phyloP scores from a whole-genome alignment of 2,888 invertebrate species.

The Zonitis immaculata region DNA sequence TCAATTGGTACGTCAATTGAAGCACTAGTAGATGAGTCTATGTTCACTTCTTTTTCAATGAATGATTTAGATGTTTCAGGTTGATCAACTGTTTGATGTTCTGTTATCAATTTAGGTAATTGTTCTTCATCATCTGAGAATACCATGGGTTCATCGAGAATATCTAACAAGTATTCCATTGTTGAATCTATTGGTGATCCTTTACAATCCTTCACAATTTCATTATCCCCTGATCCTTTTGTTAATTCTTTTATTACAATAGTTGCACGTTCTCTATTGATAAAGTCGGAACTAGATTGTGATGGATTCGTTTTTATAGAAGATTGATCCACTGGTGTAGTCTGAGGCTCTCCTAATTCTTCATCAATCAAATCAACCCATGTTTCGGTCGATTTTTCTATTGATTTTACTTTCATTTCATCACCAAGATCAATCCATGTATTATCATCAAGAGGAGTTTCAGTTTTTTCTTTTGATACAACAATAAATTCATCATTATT shows the following conservation, averaged over 20 bases:
- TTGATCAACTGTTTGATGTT: not conserved
- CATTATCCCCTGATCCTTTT: not conserved
- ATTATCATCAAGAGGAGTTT: not conserved
- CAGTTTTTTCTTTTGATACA: slow-evolving; percentile 20
- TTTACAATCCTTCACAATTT: slow-evolving; percentile 20
- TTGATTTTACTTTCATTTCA: slow-evolving; percentile 2
- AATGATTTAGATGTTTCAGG: not conserved
- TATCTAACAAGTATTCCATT: slow-evolving; percentile 26
- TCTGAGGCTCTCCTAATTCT: not conserved
- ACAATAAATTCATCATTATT: slow-evolving; percentile 34
- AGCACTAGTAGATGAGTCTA: not conserved
- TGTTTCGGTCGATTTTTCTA: slow-evolving; percentile 3
- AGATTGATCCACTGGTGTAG: not conserved
- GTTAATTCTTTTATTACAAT: not conserved
- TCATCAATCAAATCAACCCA: slow-evolving; percentile 10
- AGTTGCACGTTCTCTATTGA: slow-evolving; percentile 3
- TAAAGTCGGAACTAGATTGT: not conserved
- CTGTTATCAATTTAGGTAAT: not conserved
- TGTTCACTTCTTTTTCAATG: not conserved
- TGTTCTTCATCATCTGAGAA: slow-evolving; percentile 26
- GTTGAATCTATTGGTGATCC: slow-evolving; percentile 26
- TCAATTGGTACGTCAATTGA: not conserved
- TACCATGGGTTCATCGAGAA: slow-evolving; percentile 34
- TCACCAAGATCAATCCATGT: not conserved
- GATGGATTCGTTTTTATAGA: not conserved